Conservation (phyloP, 2,888 invertebrate genomes). For the Altica lythri region DNA sequence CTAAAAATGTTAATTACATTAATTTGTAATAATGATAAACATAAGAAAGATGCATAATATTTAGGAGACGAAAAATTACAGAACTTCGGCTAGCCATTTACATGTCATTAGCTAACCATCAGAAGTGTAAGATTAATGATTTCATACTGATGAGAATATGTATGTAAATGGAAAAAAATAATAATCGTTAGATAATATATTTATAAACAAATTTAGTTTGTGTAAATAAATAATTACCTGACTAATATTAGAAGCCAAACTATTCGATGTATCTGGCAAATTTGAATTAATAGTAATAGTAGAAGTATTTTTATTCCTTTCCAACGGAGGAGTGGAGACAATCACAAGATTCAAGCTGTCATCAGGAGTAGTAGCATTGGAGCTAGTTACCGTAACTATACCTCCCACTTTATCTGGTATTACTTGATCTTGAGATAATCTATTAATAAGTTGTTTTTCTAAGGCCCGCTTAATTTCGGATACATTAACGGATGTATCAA, state of each 20-base stretch:
- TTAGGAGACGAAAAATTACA: background rate
- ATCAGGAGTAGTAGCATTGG: conserved; percentile 43
- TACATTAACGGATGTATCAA: conserved; percentile 35
- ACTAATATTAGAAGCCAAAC: conserved; percentile 73
- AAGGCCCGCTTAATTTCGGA: conserved; percentile 45
- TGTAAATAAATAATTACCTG: no score
- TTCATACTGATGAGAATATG: no score
- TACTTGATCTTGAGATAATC: conserved; percentile 36
- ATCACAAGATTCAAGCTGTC: conserved; percentile 50
- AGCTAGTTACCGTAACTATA: conserved; percentile 47
- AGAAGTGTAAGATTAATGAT: no score
- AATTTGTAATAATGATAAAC: background rate
- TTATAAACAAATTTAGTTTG: no score
- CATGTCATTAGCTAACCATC: no score
- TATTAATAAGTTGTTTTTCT: conserved; percentile 41
- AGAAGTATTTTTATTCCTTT: conserved; percentile 58
- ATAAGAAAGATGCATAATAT: background rate
- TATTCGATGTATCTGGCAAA: conserved; percentile 69
- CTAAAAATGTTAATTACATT: conserved; percentile 52
- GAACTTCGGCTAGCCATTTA: no score
- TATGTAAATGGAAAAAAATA: no score
- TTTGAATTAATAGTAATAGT: conserved; percentile 61
- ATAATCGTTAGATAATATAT: no score
- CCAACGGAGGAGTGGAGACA: conserved; percentile 50
- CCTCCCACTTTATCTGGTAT: conserved; percentile 37